Evolutionary conservation across 92 coral and sea anemone species (phyloP).

Genomic region (Virgularia gustaviana): DNA sequence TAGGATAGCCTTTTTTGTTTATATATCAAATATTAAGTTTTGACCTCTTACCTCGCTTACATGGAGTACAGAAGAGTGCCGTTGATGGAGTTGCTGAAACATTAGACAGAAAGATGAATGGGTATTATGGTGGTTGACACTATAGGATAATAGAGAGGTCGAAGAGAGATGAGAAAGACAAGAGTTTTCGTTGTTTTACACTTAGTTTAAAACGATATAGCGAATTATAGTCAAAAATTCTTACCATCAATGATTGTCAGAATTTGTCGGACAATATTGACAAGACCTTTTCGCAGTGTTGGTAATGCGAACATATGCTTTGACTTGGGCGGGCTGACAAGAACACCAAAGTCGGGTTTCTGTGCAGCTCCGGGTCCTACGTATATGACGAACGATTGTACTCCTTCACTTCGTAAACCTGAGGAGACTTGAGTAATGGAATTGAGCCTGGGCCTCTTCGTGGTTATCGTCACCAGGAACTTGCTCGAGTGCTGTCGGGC

Average conservation of each 20-base stretch:
- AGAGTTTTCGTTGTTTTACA: too few relatives aligned
- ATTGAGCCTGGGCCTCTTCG: background rate
- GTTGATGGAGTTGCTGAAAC: too few relatives aligned
- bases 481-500: slow-evolving; percentile 25
- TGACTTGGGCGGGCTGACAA: background rate
- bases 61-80: slow-evolving; percentile 19
- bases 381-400: slow-evolving; percentile 13
- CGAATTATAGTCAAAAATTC: background rate
- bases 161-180: too few relatives aligned
- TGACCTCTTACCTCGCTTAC: slow-evolving; percentile 28
- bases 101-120: too few relatives aligned
- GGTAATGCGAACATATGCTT: slow-evolving; percentile 3
- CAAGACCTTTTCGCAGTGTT: background rate
- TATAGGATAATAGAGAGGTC: too few relatives aligned
- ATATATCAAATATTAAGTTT: background rate
- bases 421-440: slow-evolving; percentile 9
- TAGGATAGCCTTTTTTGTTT: too few relatives aligned
- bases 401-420: slow-evolving; percentile 25
- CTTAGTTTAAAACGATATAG: too few relatives aligned
- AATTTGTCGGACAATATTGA: background rate
- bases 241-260: background rate
- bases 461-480: slow-evolving; percentile 11
- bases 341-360: background rate
- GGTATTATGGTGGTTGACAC: too few relatives aligned
- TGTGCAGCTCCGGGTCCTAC: background rate